Base-by-base conservation (phyloP, 1,140 invertebrate genomes). In the Hesperophylax magnus region DNA sequence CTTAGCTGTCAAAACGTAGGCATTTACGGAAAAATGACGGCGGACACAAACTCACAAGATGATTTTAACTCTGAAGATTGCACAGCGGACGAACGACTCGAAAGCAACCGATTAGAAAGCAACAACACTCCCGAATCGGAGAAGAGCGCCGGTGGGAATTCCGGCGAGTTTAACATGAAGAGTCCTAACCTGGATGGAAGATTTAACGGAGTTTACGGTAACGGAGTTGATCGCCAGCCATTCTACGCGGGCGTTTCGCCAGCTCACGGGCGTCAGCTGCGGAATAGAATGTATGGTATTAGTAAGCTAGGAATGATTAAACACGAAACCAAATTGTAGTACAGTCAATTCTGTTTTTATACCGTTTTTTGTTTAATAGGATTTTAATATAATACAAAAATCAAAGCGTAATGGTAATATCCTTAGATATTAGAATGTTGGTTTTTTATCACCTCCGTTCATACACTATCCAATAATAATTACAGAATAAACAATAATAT, bases 261-360 rank as follows among this genome's bases (percentile, higher is more conserved):
- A 1, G 83, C 83, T 3, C 83, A 84, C 52, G 83, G 83, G 9
- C 61, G 83, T 22, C 83, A 84, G 69, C 24, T 84, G 27, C 75
- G 83, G 31, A 84, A 82, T 69, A 80, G 83, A 76, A 82, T 84
- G 77, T 82, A 82, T 34, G 83, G 83, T 3, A 80, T 84, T 9
- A 78, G 71, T 14, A 84, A 84, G 53, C 79, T 77, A 14, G 83
- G 83, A 31, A 79, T 84, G 81, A 79, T 84, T 8, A 84, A 84
- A 63, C 83, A 84, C 58, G 83, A 84, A 54, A 84, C 83, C 17
- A 84, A 84, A 71, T 77, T 84, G 92, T 78, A 78, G 34, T n/a
- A n/a, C n/a, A n/a, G n/a, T n/a, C n/a, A n/a, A n/a, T n/a, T n/a
- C n/a, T n/a, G n/a, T n/a, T n/a, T 52, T 34, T 15, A 5, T 22